phyloP scores from a whole-genome alignment of 2,113 vertebrate species.

The Hippocampus guttulatus region DNA sequence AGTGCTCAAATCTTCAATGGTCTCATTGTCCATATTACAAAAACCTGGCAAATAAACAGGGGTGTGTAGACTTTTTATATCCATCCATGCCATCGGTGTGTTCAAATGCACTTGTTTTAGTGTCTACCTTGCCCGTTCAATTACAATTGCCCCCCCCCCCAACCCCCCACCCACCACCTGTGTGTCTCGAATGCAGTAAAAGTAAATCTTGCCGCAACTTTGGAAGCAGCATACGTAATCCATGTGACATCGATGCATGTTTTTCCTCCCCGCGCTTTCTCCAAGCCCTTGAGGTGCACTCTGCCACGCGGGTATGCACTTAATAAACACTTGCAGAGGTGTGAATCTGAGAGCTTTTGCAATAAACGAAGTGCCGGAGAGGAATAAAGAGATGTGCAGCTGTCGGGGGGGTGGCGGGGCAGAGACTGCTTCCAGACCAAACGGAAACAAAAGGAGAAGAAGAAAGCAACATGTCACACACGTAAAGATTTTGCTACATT shows the following conservation, averaged over 20 bases:
- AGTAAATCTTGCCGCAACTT: background rate
- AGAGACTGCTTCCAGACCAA: constrained; percentile 92
- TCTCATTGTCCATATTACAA: background rate
- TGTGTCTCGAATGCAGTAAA: background rate
- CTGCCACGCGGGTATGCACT: constrained; percentile 75
- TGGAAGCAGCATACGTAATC: background rate
- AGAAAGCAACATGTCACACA: constrained; percentile 76
- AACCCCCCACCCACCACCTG: too few species aligned
- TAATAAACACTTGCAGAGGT: constrained; percentile 90
- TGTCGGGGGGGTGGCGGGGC: constrained; percentile 78
- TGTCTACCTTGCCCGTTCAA: too few species aligned
- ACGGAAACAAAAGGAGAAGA: constrained; percentile 79
- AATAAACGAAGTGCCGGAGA: constrained; percentile 90
- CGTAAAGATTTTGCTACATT: constrained; percentile 96
- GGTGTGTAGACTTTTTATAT: background rate
- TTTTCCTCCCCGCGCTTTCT: background rate
- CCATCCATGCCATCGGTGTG: too few species aligned
- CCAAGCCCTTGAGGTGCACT: constrained; percentile 60
- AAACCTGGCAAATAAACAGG: too few species aligned
- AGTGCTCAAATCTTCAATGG: too few species aligned
- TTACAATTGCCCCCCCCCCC: too few species aligned
- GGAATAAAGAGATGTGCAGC: constrained; percentile 88
- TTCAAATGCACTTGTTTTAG: too few species aligned
- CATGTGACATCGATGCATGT: background rate
- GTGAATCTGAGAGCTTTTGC: constrained; percentile 93